phyloP scores from a whole-genome alignment of 2,888 invertebrate species.

The Drosophila monieri region DNA sequence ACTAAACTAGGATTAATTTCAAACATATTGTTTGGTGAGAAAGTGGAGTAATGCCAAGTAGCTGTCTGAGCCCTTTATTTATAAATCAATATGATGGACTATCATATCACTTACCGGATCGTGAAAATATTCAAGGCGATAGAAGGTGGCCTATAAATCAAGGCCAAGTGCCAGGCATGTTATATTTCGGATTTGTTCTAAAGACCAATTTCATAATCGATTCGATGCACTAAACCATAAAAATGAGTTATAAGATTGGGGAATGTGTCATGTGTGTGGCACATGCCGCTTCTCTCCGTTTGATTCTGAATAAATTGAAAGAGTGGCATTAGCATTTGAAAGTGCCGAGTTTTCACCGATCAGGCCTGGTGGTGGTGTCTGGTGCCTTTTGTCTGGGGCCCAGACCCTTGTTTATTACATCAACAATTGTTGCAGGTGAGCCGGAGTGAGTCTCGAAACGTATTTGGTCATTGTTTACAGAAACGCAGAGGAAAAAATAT shows the following conservation, averaged over 20 bases:
- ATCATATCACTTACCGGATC: slow-evolving; percentile 14
- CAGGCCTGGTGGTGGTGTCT: slow-evolving; percentile 17
- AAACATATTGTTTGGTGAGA: slow-evolving; percentile 15
- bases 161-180: slow-evolving; percentile 43
- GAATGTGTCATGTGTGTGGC: slow-evolving; percentile 29
- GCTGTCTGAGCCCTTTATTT: slow-evolving; percentile 1
- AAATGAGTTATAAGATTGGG: slow-evolving; percentile 55
- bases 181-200: slow-evolving; percentile 22
- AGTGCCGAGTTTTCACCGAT: slow-evolving; percentile 46
- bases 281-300: slow-evolving; percentile 27
- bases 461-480: slow-evolving; percentile 56
- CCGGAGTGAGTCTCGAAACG: slow-evolving; percentile 28
- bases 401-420: slow-evolving; percentile 47
- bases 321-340: slow-evolving; percentile 41
- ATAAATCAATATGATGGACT: slow-evolving; percentile 19
- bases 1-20: slow-evolving; percentile 19
- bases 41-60: slow-evolving; percentile 22
- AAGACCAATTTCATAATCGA: slow-evolving; percentile 50
- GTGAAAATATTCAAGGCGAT: slow-evolving; percentile 21
- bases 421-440: slow-evolving; percentile 65
- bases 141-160: slow-evolving; percentile 61
- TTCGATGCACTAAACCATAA: slow-evolving; percentile 60
- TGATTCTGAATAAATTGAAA: slow-evolving; percentile 5
- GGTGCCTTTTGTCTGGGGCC: slow-evolving; percentile 13
- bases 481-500: slow-evolving; percentile 20